Evolutionary conservation across 2,888 invertebrate genomes (phyloP).

Genomic region (Hedya salicella): DNA sequence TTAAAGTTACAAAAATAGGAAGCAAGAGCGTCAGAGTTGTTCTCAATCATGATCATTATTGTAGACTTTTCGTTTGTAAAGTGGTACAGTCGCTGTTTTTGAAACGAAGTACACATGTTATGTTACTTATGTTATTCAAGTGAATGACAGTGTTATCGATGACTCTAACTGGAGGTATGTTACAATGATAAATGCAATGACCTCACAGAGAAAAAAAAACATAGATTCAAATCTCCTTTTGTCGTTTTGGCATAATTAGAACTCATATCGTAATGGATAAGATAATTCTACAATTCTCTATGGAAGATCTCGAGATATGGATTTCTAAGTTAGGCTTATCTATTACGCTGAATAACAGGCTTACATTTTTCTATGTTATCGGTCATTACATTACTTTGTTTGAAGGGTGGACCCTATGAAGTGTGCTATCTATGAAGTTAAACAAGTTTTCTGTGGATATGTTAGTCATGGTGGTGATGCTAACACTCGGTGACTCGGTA

Average conservation of each 20-base stretch:
- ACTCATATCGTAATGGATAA: background rate
- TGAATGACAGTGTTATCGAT: conserved; percentile 72
- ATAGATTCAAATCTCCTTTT: background rate
- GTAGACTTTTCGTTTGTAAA: conserved; percentile 38
- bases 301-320: too few species aligned
- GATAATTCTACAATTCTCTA: background rate
- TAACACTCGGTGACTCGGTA: conserved; percentile 56
- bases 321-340: too few species aligned
- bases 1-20: background rate
- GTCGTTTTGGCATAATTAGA: too few species aligned
- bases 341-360: too few species aligned
- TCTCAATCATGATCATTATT: conserved; percentile 17
- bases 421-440: conserved; percentile 14
- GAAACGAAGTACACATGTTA: conserved; percentile 57
- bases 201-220: conserved; percentile 2
- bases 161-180: conserved; percentile 65
- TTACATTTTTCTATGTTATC: background rate
- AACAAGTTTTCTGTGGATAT: conserved; percentile 40
- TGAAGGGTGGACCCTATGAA: conserved; percentile 18
- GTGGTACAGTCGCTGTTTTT: conserved; percentile 62
- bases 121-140: conserved; percentile 57
- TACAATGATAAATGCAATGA: conserved; percentile 45
- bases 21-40: conserved; percentile 2
- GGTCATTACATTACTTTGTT: conserved; percentile 20
- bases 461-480: conserved; percentile 66